These are phyloP conservation scores for Didymodactylos carnosus DNA, from an alignment of 2,888 invertebrate genomes.

Conservation along the genomic window DNA sequence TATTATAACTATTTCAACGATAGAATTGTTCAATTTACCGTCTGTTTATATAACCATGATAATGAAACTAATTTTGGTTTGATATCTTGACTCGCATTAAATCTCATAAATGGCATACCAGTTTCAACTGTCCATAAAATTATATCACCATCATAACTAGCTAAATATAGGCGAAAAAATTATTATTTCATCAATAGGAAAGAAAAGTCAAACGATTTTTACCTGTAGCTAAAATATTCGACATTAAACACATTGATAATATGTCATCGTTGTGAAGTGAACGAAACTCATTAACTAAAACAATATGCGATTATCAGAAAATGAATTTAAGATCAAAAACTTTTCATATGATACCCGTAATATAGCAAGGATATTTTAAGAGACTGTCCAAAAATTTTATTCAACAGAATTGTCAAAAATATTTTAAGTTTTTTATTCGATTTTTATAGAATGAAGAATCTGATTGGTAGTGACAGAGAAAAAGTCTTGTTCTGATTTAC, in stretches of 20 bases:
- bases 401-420: too few relatives aligned
- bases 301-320: too few relatives aligned
- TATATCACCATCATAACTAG: conserved; percentile 56
- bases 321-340: too few relatives aligned
- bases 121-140: conserved; percentile 63
- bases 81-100: not conserved
- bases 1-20: too few relatives aligned
- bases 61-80: not conserved
- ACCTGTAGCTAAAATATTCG: conserved; percentile 18
- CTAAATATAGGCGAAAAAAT: conserved; percentile 34
- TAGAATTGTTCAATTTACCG: not conserved
- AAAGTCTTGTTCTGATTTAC: too few relatives aligned
- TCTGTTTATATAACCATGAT: not conserved
- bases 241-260: conserved; percentile 43
- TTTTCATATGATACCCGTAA: too few relatives aligned
- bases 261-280: conserved; percentile 50
- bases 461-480: too few relatives aligned
- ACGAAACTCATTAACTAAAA: not conserved
- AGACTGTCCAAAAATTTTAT: too few relatives aligned
- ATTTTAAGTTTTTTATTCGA: too few relatives aligned
- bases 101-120: conserved; percentile 32
- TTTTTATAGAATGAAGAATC: too few relatives aligned
- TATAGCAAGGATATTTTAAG: too few relatives aligned
- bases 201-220: not conserved
- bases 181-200: not conserved